Evolutionary conservation across 2,113 vertebrate species (phyloP), one percentile per base, ranked within the genome.

Genomic region (Lanius ludovicianus): DNA sequence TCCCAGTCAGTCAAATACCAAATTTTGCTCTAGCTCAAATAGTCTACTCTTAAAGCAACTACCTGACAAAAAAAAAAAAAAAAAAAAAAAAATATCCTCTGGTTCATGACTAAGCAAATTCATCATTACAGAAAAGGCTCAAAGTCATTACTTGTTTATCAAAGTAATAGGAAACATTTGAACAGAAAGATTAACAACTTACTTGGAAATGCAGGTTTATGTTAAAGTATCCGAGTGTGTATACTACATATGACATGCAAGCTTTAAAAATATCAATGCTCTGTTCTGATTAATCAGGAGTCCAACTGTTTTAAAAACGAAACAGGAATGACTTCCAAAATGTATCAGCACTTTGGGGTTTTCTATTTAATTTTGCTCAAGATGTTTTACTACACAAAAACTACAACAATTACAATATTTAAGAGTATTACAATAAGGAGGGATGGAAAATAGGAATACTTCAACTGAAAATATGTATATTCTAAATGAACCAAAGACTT

Each of bases 351-450:
- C 55, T 96, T 93, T 84, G 92, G 88, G 87, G 77, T 82, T 84
- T 84, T 97, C 93, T 90, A 97, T 96, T 93, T 94, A 50, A 49
- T 96, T 97, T 97, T 78, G 63, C 78, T 98, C 57, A 95, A 96
- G 95, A 94, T 96, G 94, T 97, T 96, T 94, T 96, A 97, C 97
- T 95, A 97, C 95, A 97, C 95, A 98, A 98, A 94, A 98, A 96
- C 97, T 97, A 98, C 97, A 97, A 96, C 90, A 97, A 97, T 97
- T 96, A 97, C 95, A 97, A 97, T 95, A 96, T 96, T 95, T 87
- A 97, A 94, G 96, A 97, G 71, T 97, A 95, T 95, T 98, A 98
- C 95, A 97, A 96, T 85, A 94, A 96, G 78, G 90, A 97, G 47
- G 94, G 94, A 85, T 95, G 93, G 80, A 97, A 98, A 98, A 97